Percentiles rank a stretch among this genome's conserved stretches.
Conservation (phyloP, 2,113 vertebrate genomes). For the Motacilla alba region DNA sequence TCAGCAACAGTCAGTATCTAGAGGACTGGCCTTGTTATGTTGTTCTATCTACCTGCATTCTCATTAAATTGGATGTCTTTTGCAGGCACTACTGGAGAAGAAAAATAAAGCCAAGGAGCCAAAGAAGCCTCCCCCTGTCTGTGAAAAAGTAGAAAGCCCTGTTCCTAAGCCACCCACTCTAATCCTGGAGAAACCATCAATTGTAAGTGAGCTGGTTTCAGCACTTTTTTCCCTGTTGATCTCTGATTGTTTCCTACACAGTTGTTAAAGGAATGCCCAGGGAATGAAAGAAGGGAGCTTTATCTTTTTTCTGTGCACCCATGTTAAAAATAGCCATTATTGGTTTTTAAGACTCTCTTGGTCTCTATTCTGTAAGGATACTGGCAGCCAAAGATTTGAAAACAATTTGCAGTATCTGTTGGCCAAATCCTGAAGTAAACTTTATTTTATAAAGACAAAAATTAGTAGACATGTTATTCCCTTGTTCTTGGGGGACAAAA, state of each 20-base stretch:
- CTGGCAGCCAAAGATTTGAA: not conserved
- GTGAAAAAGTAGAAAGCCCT: constrained; percentile 73
- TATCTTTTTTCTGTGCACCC: not conserved
- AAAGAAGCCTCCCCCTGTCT: constrained; percentile 70
- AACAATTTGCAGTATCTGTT: not conserved
- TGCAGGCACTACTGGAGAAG: constrained; percentile 77
- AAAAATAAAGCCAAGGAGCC: constrained; percentile 50
- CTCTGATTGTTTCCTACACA: not conserved
- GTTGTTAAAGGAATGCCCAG: not conserved
- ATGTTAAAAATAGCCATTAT: not conserved
- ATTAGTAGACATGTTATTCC: not conserved
- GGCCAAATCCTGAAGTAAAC: not conserved
- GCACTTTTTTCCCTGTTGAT: not conserved
- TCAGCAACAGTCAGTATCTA: not conserved
- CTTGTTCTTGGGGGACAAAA: not conserved
- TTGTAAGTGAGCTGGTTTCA: constrained; percentile 70
- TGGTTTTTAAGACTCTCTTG: not conserved
- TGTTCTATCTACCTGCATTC: not conserved
- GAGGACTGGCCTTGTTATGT: not conserved
- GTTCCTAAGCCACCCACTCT: constrained; percentile 79
- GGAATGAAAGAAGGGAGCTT: not conserved
- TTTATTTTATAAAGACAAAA: not conserved
- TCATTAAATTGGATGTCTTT: not conserved
- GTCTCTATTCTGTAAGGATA: not conserved
- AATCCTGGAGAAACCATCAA: constrained; percentile 70